Percentiles rank a stretch among this genome's conserved stretches.
phyloP scores from a whole-genome alignment of 2,888 invertebrate species.

The Cenopis cana region DNA sequence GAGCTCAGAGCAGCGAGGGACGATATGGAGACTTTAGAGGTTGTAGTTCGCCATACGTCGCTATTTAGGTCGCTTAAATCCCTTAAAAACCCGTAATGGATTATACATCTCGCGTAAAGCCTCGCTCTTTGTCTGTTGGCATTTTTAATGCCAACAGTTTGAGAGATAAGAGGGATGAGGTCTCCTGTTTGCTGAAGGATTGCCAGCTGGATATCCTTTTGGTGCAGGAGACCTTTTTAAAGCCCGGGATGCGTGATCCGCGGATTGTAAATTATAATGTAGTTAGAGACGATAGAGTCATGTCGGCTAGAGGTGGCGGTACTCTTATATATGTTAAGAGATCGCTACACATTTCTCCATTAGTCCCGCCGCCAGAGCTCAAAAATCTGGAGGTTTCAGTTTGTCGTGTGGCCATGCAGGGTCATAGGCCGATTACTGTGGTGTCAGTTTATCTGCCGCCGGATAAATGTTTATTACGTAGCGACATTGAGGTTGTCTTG shows the following conservation, averaged over 20 bases:
- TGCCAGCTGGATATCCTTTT: constrained; percentile 34
- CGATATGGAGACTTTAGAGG: rapidly evolving
- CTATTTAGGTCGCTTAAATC: not conserved
- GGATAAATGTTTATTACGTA: not conserved
- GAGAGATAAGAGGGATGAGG: constrained; percentile 9
- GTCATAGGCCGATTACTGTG: not conserved
- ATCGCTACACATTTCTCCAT: not conserved
- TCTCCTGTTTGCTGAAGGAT: constrained; percentile 11
- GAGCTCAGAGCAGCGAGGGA: not conserved
- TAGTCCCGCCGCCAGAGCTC: not conserved
- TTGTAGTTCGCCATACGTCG: rapidly evolving
- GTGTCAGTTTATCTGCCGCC: constrained; percentile 5
- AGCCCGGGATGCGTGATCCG: constrained; percentile 13
- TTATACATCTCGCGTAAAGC: not conserved
- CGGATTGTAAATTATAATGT: constrained; percentile 29
- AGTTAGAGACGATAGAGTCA: constrained; percentile 24
- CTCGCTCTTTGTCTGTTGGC: not conserved
- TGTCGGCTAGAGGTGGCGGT: constrained; percentile 12
- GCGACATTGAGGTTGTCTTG: not conserved
- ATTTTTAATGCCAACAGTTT: constrained; percentile 3
- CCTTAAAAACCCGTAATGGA: not conserved
- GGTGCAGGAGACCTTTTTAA: constrained; percentile 40
- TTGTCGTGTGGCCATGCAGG: not conserved
- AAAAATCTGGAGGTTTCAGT: not conserved
- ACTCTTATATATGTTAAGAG: constrained; percentile 41